These are phyloP conservation scores for Drosophila colorata DNA, from an alignment of 2,888 invertebrate species.

Conservation along the genomic window DNA sequence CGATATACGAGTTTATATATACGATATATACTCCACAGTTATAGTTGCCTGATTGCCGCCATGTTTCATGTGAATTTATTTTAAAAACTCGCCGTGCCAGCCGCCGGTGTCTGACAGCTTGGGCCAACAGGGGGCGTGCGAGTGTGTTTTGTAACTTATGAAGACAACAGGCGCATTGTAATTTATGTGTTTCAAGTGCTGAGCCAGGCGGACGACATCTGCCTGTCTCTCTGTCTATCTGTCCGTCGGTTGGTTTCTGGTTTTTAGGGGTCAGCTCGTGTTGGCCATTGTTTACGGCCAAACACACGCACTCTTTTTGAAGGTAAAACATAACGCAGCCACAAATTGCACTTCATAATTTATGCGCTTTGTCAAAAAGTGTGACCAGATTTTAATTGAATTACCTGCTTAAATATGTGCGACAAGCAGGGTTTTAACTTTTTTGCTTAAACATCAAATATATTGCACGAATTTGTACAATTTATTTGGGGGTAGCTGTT, in stretches of 20 bases:
- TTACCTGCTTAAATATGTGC: background rate
- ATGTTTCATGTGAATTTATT: conserved; percentile 49
- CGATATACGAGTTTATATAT: conserved; percentile 41
- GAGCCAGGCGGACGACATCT: background rate
- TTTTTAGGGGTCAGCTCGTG: conserved; percentile 66
- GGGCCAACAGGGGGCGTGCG: conserved; percentile 52
- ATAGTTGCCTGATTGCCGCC: conserved; percentile 28
- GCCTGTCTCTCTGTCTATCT: background rate
- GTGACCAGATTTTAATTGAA: conserved; percentile 14
- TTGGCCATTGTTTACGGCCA: conserved; percentile 68
- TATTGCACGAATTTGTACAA: too few relatives aligned
- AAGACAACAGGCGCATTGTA: conserved; percentile 48
- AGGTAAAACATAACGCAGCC: conserved; percentile 25
- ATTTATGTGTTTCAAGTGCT: conserved; percentile 65
- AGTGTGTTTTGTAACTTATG: conserved; percentile 73
- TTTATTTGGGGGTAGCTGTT: too few relatives aligned
- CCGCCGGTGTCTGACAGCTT: conserved; percentile 59
- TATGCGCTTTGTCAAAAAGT: conserved; percentile 59
- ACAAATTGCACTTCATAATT: conserved; percentile 65
- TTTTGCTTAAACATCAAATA: too few relatives aligned
- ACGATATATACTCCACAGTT: conserved; percentile 9
- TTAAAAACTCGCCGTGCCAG: conserved; percentile 29
- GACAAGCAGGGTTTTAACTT: background rate
- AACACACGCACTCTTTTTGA: conserved; percentile 3
- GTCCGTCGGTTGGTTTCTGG: conserved; percentile 34